Conservation (phyloP, 2,797 vertebrate species). For the Garrulus glandarius region DNA sequence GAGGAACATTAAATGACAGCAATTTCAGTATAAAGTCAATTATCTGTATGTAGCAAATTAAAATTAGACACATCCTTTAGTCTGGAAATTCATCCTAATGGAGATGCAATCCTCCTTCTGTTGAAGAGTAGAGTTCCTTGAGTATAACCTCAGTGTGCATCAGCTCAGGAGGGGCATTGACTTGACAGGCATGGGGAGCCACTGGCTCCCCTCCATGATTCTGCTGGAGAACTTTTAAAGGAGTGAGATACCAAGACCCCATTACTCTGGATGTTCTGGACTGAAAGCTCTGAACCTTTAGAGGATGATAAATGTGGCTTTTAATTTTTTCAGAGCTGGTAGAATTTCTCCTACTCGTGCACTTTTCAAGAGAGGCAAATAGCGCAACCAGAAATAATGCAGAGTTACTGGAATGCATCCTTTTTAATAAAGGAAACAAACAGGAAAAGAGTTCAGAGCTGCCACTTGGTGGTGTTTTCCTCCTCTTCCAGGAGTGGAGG, state of each 20-base stretch:
- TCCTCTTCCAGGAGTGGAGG: background rate
- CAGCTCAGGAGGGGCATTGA: background rate
- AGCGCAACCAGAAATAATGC: background rate
- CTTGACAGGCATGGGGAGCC: constrained; percentile 19
- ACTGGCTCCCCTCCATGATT: background rate
- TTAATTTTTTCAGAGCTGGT: background rate
- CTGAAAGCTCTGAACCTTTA: background rate
- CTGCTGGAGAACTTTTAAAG: background rate
- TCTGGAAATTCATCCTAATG: background rate
- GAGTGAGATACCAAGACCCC: background rate
- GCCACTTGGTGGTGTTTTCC: background rate
- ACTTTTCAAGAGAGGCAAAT: background rate
- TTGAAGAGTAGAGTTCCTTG: background rate
- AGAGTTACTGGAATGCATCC: background rate
- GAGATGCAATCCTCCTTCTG: background rate
- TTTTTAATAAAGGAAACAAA: background rate
- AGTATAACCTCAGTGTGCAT: background rate
- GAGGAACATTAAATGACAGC: background rate
- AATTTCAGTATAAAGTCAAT: constrained; percentile 57
- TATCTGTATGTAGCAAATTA: constrained; percentile 46
- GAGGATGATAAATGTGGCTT: background rate
- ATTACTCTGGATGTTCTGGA: background rate
- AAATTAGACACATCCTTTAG: constrained; percentile 49
- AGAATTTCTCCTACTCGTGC: background rate
- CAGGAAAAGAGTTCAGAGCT: background rate